Conservation (phyloP, 2,888 invertebrate genomes). For the Sesia bembeciformis region DNA sequence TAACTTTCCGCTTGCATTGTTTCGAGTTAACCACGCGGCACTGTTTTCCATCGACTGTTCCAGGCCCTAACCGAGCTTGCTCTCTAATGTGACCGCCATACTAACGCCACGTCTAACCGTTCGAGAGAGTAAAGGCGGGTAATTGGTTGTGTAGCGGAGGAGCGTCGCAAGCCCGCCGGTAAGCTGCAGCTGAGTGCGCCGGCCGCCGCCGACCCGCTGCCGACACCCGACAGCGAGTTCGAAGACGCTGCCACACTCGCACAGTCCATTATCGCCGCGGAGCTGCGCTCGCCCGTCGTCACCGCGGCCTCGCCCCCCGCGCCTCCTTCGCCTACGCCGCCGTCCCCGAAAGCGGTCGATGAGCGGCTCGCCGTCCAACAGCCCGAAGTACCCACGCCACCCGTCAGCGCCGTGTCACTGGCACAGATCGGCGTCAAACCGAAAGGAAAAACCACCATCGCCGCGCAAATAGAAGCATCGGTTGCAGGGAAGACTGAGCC, state of each 20-base stretch:
- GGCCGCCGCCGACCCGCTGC: slow-evolving; percentile 46
- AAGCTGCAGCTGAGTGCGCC: slow-evolving; percentile 59
- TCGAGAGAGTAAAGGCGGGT: slow-evolving; percentile 64
- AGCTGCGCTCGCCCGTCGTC: slow-evolving; percentile 47
- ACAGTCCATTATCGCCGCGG: slow-evolving; percentile 62
- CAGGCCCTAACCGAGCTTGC: slow-evolving; percentile 76
- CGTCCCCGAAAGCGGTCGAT: slow-evolving; percentile 2
- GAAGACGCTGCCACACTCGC: slow-evolving; percentile 68
- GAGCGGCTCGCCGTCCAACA: slow-evolving; percentile 15
- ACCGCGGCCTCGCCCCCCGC: slow-evolving; percentile 32
- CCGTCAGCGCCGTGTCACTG: slow-evolving; percentile 53
- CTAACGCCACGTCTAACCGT: slow-evolving; percentile 70
- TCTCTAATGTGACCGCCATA: slow-evolving; percentile 74
- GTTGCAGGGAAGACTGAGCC: slow-evolving; percentile 27
- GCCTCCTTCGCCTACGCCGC: slow-evolving; percentile 7
- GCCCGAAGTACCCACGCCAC: slow-evolving; percentile 45
- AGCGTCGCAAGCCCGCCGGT: slow-evolving; percentile 61
- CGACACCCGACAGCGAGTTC: slow-evolving; percentile 67
- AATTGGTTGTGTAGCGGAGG: slow-evolving; percentile 71
- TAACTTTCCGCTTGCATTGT: slow-evolving; percentile 67
- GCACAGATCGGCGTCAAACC: slow-evolving; percentile 63
- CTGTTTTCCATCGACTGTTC: slow-evolving; percentile 73
- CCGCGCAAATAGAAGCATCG: slow-evolving; percentile 58
- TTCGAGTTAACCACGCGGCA: slow-evolving; percentile 65
- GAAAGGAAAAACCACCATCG: slow-evolving; percentile 45